Evolutionary conservation across 2,888 invertebrate genomes (phyloP).

Genomic region (Marronus borbonicus): DNA sequence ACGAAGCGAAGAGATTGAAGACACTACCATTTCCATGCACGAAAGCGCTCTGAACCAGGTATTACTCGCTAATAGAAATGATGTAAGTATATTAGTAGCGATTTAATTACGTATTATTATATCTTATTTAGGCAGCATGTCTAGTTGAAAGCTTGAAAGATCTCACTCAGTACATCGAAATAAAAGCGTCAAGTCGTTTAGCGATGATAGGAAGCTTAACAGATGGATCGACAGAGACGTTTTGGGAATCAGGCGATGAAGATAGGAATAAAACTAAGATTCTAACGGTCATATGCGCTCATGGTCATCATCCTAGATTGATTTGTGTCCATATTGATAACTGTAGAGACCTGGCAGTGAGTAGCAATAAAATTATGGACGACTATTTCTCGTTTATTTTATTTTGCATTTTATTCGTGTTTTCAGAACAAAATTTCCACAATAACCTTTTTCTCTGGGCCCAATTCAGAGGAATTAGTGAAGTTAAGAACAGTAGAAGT

Average conservation of each 20-base stretch:
- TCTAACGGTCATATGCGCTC: constrained; percentile 79
- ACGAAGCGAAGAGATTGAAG: constrained; percentile 88
- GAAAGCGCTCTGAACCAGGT: constrained; percentile 71
- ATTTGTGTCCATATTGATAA: constrained; percentile 95
- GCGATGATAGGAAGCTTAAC: constrained; percentile 95
- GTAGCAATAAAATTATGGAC: constrained; percentile 57
- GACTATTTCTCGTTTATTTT: no score
- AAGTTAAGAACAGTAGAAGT: constrained; percentile 89
- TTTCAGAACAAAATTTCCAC: constrained; percentile 90
- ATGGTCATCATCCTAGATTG: constrained; percentile 79
- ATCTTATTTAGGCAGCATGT: constrained; percentile 62
- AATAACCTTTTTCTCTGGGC: constrained; percentile 88
- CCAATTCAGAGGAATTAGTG: constrained; percentile 85
- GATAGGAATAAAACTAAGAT: constrained; percentile 94
- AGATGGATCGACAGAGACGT: constrained; percentile 97
- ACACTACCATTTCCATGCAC: constrained; percentile 74
- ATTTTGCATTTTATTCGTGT: constrained; percentile 6
- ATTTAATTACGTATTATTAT: constrained; percentile 2
- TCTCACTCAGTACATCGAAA: constrained; percentile 82
- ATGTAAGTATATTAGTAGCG: not conserved
- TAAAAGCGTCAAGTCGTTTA: constrained; percentile 93
- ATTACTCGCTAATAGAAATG: constrained; percentile 6
- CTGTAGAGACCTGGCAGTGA: constrained; percentile 90
- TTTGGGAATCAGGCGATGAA: constrained; percentile 99
- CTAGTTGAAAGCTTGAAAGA: constrained; percentile 81